Conservation (phyloP, 1,140 invertebrate genomes). For the Caerostris darwini region DNA sequence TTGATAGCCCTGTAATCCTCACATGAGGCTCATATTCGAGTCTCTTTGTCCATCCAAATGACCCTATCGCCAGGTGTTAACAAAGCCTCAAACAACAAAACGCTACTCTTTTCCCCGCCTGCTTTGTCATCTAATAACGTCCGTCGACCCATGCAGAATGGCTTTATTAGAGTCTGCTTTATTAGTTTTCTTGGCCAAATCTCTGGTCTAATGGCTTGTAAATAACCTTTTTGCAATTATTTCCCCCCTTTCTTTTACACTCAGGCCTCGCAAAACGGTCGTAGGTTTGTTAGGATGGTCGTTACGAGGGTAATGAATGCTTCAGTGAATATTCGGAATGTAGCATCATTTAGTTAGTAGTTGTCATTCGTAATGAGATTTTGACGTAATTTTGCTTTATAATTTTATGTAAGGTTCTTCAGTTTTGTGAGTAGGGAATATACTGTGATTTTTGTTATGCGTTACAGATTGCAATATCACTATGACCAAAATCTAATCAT, state of each 20-base stretch:
- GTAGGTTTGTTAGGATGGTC: not conserved
- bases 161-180: conserved; percentile 43
- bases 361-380: too few species aligned
- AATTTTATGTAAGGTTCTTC: too few species aligned
- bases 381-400: too few species aligned
- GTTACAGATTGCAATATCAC: too few species aligned
- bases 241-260: not conserved
- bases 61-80: conserved; percentile 30
- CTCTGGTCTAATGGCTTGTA: not conserved
- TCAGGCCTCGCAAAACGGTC: too few species aligned
- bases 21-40: conserved; percentile 57
- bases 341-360: too few species aligned
- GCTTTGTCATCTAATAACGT: conserved; percentile 2
- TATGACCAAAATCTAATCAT: too few species aligned
- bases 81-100: conserved; percentile 65
- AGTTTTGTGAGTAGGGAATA: too few species aligned
- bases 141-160: not conserved
- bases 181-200: conserved; percentile 34
- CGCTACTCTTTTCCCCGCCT: not conserved
- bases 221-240: conserved; percentile 37
- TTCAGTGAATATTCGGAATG: too few species aligned
- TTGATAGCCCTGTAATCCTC: conserved; percentile 40
- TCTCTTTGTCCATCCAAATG: conserved; percentile 17
- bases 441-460: too few species aligned
- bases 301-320: not conserved